Percentiles rank a stretch among this genome's conserved stretches.
phyloP scores from a whole-genome alignment of 1,140 invertebrate genomes.

The Harlomillsia oculata region DNA sequence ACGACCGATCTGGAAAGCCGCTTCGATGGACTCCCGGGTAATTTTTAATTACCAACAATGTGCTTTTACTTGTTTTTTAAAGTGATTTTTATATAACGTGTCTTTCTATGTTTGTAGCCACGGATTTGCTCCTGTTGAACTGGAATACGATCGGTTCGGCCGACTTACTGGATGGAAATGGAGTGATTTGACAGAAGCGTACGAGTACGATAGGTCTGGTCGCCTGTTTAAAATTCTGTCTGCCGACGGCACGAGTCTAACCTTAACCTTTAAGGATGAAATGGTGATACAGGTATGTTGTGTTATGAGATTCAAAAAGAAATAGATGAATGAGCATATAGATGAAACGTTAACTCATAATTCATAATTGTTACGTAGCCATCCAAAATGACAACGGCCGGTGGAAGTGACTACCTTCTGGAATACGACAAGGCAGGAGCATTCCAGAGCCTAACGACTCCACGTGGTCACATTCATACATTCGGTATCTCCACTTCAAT shows the following conservation, averaged over 20 bases:
- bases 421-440: conserved; percentile 88
- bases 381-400: conserved; percentile 79
- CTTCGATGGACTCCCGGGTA: conserved; percentile 74
- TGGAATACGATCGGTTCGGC: conserved; percentile 87
- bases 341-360: conserved; percentile 3
- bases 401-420: conserved; percentile 81
- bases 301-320: not conserved
- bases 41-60: not conserved
- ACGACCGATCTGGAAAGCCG: conserved; percentile 80
- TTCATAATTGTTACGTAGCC: conserved; percentile 58
- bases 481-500: conserved; percentile 84
- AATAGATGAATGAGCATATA: not conserved
- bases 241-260: conserved; percentile 72
- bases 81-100: not conserved
- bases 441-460: conserved; percentile 79
- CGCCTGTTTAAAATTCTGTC: conserved; percentile 77
- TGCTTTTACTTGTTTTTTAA: not conserved
- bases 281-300: conserved; percentile 62
- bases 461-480: conserved; percentile 80
- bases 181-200: conserved; percentile 78
- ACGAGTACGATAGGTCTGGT: conserved; percentile 76
- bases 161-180: conserved; percentile 81
- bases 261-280: conserved; percentile 79
- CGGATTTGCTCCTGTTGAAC: conserved; percentile 67
- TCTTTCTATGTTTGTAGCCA: conserved; percentile 7